These are phyloP conservation scores for Eonycteris spelaea DNA, from an alignment of 2,113 vertebrate species.

Conservation along the genomic window DNA sequence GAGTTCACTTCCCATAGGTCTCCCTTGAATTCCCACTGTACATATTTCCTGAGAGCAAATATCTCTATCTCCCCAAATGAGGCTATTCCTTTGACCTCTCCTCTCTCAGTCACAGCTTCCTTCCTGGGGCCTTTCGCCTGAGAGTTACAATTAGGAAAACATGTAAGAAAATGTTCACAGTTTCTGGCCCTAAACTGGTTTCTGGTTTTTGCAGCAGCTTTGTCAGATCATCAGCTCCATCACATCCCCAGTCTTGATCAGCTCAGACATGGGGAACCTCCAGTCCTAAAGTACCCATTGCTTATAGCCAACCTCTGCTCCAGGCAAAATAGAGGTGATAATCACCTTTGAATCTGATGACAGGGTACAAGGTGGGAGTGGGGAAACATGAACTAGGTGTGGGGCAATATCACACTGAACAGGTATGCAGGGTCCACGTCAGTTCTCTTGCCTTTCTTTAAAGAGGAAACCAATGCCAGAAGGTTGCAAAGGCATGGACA, in stretches of 20 bases:
- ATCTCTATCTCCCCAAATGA: background rate
- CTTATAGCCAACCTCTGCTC: background rate
- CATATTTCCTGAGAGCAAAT: background rate
- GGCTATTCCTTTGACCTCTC: background rate
- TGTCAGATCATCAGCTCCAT: background rate
- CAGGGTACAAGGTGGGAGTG: background rate
- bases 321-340: background rate
- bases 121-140: background rate
- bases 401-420: background rate
- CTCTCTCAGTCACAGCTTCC: background rate
- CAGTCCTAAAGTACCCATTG: background rate
- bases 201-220: background rate
- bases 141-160: background rate
- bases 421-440: accelerated
- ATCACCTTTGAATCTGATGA: background rate
- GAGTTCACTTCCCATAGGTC: background rate
- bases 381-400: background rate
- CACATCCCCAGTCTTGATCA: no score
- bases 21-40: background rate
- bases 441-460: no score
- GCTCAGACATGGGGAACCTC: background rate
- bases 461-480: background rate
- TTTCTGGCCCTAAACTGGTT: background rate
- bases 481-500: background rate
- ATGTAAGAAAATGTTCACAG: background rate